Base-by-base conservation (phyloP, 2,888 invertebrate species). In the Rhingia campestris region DNA sequence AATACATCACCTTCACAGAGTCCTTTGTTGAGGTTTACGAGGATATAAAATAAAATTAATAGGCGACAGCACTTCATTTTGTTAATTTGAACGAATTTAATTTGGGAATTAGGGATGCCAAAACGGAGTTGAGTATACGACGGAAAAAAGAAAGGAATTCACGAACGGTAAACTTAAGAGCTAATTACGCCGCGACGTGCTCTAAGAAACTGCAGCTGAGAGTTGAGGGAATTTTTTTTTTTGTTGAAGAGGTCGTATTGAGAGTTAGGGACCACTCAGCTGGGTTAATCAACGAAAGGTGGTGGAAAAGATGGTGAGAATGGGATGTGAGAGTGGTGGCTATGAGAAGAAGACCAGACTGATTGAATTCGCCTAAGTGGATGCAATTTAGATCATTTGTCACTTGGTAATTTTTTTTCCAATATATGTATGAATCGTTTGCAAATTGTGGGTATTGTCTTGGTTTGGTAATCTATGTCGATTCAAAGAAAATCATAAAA, bases 11-110 rank as follows among this genome's bases (percentile, higher is more conserved):
- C 81, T 77, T 81, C 59, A 39, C 22, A 35, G 35, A 66, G 54
- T 77, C 77, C 77, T 59, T 61, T 64, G 59, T 35, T 41, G 59
- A 77, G 14, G 39, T 59, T 61, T 54, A 54, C 10, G 35, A 77
- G 22, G 43, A 81, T 45, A 49, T 54, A 72, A 35, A 77, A 43
- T 4, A 64, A 59, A 81, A 81, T 77, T 61, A 81, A 77, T 77
- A 77, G 70, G 6, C 22, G 39, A 61, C 12, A 61, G 64, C 66
- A 66, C 53, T 61, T 81, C 81, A 81, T 77, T 72, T 81, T 77
- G 66, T 53, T 66, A 72, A 81, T 58, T 79, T 81, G 41, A 47
- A 59, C 45, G 35, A 53, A 67, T 58, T 81, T 56, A 54, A n/a
- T 33, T n/a, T 22, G 22, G 22, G 22, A 47, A 45, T 32, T 64